A percentile compares a stretch with the other conserved stretches of the same genome.
Conservation (phyloP, 2,797 vertebrate species). For the Gadopsis marmoratus region DNA sequence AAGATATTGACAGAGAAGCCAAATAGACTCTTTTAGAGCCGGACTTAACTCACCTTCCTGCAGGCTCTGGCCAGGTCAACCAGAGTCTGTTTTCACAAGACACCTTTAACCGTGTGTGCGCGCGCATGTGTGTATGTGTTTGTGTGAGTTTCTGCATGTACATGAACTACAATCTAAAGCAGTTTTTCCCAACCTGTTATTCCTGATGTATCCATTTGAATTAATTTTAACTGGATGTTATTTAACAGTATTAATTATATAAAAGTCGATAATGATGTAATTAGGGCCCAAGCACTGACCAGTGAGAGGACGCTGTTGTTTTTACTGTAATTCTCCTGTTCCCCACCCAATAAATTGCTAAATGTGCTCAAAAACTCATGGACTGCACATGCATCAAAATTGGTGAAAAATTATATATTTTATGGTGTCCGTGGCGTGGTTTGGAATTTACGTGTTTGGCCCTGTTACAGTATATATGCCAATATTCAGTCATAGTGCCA, state of each 20-base stretch:
- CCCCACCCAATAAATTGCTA: too few species aligned
- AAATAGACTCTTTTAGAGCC: constrained; percentile 35
- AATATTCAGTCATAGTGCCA: too few species aligned
- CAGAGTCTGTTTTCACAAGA: constrained; percentile 40
- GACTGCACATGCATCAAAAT: too few species aligned
- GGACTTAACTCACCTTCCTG: constrained; percentile 25
- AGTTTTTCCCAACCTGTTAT: not conserved
- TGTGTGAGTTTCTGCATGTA: not conserved
- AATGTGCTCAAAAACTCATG: too few species aligned
- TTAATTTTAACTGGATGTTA: not conserved
- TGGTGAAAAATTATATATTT: too few species aligned
- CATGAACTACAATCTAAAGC: not conserved
- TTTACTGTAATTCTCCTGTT: too few species aligned
- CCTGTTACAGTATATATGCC: too few species aligned
- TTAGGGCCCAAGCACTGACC: too few species aligned
- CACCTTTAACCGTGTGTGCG: not conserved
- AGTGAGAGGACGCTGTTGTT: too few species aligned
- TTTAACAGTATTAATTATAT: not conserved
- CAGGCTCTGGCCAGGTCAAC: constrained; percentile 17
- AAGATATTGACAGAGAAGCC: constrained; percentile 61
- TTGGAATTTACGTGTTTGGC: too few species aligned
- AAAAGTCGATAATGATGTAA: not conserved
- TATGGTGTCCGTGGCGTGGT: too few species aligned
- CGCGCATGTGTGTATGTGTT: not conserved
- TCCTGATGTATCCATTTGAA: not conserved